Base-by-base conservation (phyloP, 2,113 vertebrate genomes). In the Chunga burmeisteri region DNA sequence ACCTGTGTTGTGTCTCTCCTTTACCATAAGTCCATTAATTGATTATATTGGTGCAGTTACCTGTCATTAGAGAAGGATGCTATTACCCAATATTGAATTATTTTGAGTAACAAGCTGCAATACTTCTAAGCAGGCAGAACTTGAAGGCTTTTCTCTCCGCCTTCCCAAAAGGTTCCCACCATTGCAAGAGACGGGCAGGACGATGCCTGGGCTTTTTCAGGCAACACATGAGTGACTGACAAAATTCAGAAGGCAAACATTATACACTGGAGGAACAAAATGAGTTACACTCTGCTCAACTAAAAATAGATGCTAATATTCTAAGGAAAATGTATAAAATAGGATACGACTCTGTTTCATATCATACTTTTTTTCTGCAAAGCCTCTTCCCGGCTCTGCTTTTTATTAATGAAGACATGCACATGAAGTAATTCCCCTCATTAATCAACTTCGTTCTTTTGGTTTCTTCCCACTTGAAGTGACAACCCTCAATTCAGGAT, bases 321-420 rank as follows among this genome's bases (percentile, higher is more conserved):
- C 26, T 47, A 81, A 91, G 26, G 55, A 80, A 95, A 94, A 93
- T 1, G 10, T 23, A 95, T 74, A 90, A 96, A 95, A 92, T 16
- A 62, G 46, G 49, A 93, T 40, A 75, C 22, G 58, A 92, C 53
- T 78, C 79, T 96, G 83, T 74, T 94, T 92, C 66, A 7, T 42
- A 81, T 89, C 67, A 72, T 59, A 34, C 34, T 93, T 88, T 16
- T 79, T 67, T 61, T 61, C 79, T 91, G 82, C n/a, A 80, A 90
- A 93, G 84, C 29, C 55, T 90, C 86, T 90, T 87, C 86, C 52
- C 59, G 56, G 66, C 53, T 94, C 89, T 97, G 90, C 74, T 96
- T 94, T 94, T 73, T 87, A 96, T 96, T 97, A 96, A 96, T 86
- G 93, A 88, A 95, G 92, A 96, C 88, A 90, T 87, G 94, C 93